Conservation (phyloP, 1,140 invertebrate genomes). For the Cotesia vestalis region DNA sequence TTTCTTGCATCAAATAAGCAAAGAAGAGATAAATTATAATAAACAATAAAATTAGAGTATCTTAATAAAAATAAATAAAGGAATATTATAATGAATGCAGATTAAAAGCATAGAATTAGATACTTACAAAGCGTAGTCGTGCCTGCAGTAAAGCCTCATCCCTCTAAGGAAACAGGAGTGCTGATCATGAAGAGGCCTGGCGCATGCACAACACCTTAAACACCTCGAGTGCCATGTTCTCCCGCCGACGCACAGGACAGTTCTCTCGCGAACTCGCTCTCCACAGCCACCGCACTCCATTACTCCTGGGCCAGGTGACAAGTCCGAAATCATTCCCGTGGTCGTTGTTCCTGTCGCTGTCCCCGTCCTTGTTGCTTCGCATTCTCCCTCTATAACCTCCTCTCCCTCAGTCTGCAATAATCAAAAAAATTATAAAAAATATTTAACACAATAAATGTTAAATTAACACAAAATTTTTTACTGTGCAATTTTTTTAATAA, state of each 20-base stretch:
- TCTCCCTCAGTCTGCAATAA: constrained; percentile 39
- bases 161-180: constrained; percentile 62
- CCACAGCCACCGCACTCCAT: constrained; percentile 65
- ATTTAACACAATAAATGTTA: too few relatives aligned
- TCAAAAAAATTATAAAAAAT: not conserved
- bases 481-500: not conserved
- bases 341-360: constrained; percentile 28
- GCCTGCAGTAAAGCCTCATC: constrained; percentile 61
- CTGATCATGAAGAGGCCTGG: constrained; percentile 61
- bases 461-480: not conserved
- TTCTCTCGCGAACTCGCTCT: constrained; percentile 59
- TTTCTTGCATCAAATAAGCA: too few relatives aligned
- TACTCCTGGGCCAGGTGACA: constrained; percentile 38
- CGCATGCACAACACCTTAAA: constrained; percentile 61
- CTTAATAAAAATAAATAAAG: too few relatives aligned
- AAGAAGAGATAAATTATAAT: too few relatives aligned
- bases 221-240: constrained; percentile 63
- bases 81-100: not conserved
- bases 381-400: constrained; percentile 38
- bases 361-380: constrained; percentile 35
- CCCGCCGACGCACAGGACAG: constrained; percentile 61
- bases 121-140: constrained; percentile 64
- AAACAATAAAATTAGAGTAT: too few relatives aligned
- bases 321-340: constrained; percentile 37
- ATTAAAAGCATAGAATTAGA: constrained; percentile 7